A percentile compares a stretch with the other conserved stretches of the same genome.
phyloP scores from a whole-genome alignment of 2,888 invertebrate species.

The Acheta domesticus region DNA sequence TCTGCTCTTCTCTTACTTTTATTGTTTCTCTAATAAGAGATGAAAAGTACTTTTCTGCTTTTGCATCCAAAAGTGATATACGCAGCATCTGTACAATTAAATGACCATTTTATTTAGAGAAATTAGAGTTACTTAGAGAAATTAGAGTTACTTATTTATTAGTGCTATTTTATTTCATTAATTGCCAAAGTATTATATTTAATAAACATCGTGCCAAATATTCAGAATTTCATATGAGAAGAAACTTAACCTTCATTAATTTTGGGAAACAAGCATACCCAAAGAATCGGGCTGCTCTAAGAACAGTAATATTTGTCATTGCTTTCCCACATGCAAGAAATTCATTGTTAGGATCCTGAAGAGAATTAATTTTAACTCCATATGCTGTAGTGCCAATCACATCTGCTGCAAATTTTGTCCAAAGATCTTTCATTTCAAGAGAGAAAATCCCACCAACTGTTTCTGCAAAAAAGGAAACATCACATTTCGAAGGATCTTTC shows the following conservation, averaged over 20 bases:
- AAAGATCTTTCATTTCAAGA: constrained; percentile 9
- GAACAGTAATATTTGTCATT: background rate
- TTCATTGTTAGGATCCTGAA: background rate
- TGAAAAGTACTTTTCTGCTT: constrained; percentile 34
- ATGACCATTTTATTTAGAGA: no score
- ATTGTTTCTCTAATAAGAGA: constrained; percentile 37
- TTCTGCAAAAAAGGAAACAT: background rate
- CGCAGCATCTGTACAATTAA: constrained; percentile 11
- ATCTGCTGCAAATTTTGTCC: background rate
- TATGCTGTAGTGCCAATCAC: background rate
- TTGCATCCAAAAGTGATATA: constrained; percentile 12
- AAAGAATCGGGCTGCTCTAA: background rate
- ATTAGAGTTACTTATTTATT: no score
- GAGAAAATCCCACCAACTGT: background rate
- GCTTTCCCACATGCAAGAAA: background rate
- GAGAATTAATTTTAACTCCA: background rate
- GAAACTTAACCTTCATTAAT: background rate
- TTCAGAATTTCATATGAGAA: no score
- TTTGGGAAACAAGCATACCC: background rate
- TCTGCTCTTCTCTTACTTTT: constrained; percentile 36
- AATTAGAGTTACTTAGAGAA: no score
- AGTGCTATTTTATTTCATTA: no score
- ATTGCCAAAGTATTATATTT: no score
- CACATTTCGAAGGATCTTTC: background rate
- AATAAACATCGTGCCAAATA: no score